Evolutionary conservation across 2,797 vertebrate genomes (phyloP).

Genomic region (Macropus fuliginosus): DNA sequence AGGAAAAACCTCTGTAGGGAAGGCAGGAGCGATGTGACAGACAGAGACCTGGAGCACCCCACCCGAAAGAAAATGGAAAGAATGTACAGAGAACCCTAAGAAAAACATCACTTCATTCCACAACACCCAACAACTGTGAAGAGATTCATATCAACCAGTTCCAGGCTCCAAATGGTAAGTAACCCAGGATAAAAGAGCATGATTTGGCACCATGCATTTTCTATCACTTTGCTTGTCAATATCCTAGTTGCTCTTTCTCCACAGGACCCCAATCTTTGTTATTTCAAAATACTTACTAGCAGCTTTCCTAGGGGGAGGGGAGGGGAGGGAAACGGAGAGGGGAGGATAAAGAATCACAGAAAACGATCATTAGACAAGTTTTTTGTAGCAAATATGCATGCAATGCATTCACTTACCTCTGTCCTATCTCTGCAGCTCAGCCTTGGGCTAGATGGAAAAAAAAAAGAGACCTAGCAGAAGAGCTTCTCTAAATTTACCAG

Average conservation of each 20-base stretch:
- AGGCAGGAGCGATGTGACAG: conserved; percentile 20
- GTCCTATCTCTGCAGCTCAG: conserved; percentile 77
- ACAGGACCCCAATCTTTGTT: conserved; percentile 3
- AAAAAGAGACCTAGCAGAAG: conserved; percentile 76
- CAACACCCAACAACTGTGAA: conserved; percentile 13
- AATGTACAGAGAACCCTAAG: neutral
- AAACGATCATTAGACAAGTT: conserved; percentile 59
- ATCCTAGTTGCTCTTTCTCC: conserved; percentile 62
- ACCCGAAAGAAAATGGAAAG: conserved; percentile 17
- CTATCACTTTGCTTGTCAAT: conserved; percentile 52
- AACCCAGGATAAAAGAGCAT: conserved; percentile 40
- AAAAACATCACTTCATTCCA: conserved; percentile 21
- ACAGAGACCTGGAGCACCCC: conserved; percentile 10
- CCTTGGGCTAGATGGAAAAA: conserved; percentile 79
- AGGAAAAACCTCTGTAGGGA: conserved; percentile 67
- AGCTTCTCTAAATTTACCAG: conserved; percentile 92
- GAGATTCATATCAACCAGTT: conserved; percentile 26
- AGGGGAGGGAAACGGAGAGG: neutral
- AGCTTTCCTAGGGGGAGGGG: conserved; percentile 19
- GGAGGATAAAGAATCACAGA: conserved; percentile 39
- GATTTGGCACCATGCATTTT: conserved; percentile 65
- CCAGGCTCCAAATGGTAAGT: conserved; percentile 47
- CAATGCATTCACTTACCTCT: conserved; percentile 86
- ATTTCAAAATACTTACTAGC: conserved; percentile 51
- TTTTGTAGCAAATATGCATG: conserved; percentile 2